These are phyloP conservation scores for Phyto melanocephala DNA, from an alignment of 2,888 invertebrate species.

Conservation along the genomic window DNA sequence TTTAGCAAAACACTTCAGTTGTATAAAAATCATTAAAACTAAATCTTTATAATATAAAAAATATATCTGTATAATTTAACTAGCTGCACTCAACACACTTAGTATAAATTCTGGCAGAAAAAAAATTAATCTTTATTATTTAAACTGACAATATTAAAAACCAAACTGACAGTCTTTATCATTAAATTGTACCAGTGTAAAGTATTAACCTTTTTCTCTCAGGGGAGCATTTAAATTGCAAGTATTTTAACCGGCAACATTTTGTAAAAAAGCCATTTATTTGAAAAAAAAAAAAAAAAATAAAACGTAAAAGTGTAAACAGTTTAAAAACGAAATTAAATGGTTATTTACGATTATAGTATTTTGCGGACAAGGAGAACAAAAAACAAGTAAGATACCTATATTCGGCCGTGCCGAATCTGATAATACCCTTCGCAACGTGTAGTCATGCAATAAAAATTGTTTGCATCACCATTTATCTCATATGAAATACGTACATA, in stretches of 20 bases:
- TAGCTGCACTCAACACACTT: too few relatives aligned
- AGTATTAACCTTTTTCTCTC: conserved; percentile 21
- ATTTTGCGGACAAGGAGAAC: neutral
- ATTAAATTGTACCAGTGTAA: neutral
- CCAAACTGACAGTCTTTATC: neutral
- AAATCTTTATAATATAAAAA: too few relatives aligned
- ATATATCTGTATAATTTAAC: neutral
- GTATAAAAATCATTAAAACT: too few relatives aligned
- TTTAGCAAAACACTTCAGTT: too few relatives aligned
- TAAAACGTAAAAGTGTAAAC: neutral
- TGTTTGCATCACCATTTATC: too few relatives aligned
- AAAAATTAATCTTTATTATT: neutral
- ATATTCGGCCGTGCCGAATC: too few relatives aligned
- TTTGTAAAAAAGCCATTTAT: conserved; percentile 1
- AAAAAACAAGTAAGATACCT: too few relatives aligned
- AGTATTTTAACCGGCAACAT: conserved; percentile 6
- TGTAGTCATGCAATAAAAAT: too few relatives aligned
- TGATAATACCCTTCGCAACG: too few relatives aligned
- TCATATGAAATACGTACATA: too few relatives aligned
- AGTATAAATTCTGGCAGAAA: too few relatives aligned
- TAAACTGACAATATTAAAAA: neutral
- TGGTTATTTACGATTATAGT: neutral
- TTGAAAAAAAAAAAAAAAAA: neutral
- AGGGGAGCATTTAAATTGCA: conserved; percentile 24
- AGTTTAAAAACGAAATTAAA: neutral